Base-by-base conservation (phyloP, 2,888 invertebrate genomes). In the Heliconius erato region DNA sequence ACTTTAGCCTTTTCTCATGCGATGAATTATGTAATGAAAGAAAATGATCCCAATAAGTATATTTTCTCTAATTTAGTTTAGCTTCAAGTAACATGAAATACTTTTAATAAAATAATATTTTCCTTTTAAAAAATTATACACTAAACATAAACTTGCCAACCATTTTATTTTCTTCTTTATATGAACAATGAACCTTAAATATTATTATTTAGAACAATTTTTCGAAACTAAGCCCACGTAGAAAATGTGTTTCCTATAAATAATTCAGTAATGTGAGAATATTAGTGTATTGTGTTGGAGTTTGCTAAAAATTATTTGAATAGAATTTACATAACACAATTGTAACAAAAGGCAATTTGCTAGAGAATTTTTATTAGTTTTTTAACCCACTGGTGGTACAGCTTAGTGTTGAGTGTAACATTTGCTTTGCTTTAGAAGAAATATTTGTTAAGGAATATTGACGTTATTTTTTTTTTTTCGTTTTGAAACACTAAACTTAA, bases 311-410 rank as follows among this genome's bases (percentile, higher is more conserved):
- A 69, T 9, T 49, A 49, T 26, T 74, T 44, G 26, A 49, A 49
- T 74, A 28, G 74, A 74, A 74, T 74, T 74, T 28, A 28, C 49
- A 28, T 49, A 26, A 49, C 19, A 28, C 44, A 44, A 54, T 26
- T 76, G 32, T 59, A 76, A 76, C 76, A 76, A 76, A 63, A 63
- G 35, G 76, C 63, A 63, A 35, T 76, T 76, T 76, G 59, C n/a
- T 76, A n/a, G n/a, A 63, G 63, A 76, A 63, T 76, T 76, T 59
- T 68, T 79, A 68, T 79, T 79, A 68, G 67, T 44, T 79, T 67
- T 67, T 78, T 67, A 67, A 78, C 67, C 44, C 28, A 63, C 74
- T 35, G 14, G 19, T 54, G 16, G 14, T 12, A 40, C 35, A 32
- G 28, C 32, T 67, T 44, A 44, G 40, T n/a, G 28, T 67, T 14